Evolutionary conservation across 2,113 vertebrate genomes (phyloP).

Genomic region (Phoxinus phoxinus): DNA sequence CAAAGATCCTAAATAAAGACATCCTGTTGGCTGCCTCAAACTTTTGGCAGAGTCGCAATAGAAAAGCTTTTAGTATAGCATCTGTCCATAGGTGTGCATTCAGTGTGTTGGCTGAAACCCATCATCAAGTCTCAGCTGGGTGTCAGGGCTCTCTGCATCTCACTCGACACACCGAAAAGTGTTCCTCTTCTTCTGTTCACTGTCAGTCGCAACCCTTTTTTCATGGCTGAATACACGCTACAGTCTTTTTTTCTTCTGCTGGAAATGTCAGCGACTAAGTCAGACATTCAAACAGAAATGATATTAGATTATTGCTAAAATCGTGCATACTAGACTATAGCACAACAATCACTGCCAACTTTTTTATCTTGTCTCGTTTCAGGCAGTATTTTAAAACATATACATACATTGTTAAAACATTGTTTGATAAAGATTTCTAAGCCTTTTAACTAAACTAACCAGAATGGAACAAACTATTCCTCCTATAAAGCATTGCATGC

Average conservation of each 20-base stretch:
- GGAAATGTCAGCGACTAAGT: not conserved
- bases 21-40: not conserved
- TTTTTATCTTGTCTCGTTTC: not conserved
- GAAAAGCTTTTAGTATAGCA: slow-evolving; percentile 26
- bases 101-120: slow-evolving; percentile 30
- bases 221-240: not conserved
- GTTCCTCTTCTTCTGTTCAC: slow-evolving; percentile 10
- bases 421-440: not conserved
- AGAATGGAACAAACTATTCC: not conserved
- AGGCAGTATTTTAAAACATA: not conserved
- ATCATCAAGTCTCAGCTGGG: slow-evolving; percentile 36
- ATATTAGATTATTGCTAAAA: not conserved
- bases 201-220: not conserved
- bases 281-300: not conserved
- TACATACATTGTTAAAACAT: not conserved
- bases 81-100: slow-evolving; percentile 25
- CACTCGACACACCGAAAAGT: not conserved
- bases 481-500: not conserved
- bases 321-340: not conserved
- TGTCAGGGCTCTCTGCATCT: slow-evolving; percentile 17
- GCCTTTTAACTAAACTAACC: not conserved
- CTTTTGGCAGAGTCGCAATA: not conserved
- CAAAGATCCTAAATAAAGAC: slow-evolving; percentile 33
- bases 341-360: not conserved
- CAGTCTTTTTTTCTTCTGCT: not conserved